Conservation (phyloP, 2,888 invertebrate genomes). For the Clitarchus hookeri region DNA sequence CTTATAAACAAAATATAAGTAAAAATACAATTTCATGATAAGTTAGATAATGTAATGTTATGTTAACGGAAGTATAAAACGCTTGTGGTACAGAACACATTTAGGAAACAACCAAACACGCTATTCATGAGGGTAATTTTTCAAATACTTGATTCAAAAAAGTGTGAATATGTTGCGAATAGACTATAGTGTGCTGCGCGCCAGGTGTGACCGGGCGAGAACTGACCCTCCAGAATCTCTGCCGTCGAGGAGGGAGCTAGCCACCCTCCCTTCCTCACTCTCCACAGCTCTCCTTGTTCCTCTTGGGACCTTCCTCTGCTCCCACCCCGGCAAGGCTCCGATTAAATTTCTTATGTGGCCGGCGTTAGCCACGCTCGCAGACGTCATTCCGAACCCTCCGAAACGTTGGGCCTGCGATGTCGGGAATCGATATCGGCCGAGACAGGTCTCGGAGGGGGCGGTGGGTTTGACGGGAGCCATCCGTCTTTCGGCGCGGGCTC, state of each 20-base stretch:
- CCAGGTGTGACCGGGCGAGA: too few species aligned
- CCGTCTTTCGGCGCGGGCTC: neutral
- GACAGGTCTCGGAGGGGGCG: neutral
- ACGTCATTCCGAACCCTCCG: neutral
- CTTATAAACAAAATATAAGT: too few species aligned
- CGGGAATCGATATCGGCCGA: neutral
- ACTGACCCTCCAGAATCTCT: too few species aligned
- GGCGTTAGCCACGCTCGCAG: neutral
- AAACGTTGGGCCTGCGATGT: neutral
- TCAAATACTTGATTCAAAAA: too few species aligned
- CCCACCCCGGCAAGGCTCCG: neutral
- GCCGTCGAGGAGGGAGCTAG: neutral
- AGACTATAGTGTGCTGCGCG: too few species aligned
- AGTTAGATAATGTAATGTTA: too few species aligned
- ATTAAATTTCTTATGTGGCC: constrained; percentile 1
- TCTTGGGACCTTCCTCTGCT: neutral
- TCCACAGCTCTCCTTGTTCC: neutral
- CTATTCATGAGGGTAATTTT: too few species aligned
- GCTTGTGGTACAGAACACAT: too few species aligned
- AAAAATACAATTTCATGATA: too few species aligned
- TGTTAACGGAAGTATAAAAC: too few species aligned
- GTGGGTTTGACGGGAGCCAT: neutral
- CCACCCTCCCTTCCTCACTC: neutral
- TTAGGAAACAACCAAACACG: too few species aligned
- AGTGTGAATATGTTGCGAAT: too few species aligned